Percentiles rank a stretch among this genome's conserved stretches.
phyloP scores from a whole-genome alignment of 2,113 vertebrate genomes.

The Charadrius vociferus region DNA sequence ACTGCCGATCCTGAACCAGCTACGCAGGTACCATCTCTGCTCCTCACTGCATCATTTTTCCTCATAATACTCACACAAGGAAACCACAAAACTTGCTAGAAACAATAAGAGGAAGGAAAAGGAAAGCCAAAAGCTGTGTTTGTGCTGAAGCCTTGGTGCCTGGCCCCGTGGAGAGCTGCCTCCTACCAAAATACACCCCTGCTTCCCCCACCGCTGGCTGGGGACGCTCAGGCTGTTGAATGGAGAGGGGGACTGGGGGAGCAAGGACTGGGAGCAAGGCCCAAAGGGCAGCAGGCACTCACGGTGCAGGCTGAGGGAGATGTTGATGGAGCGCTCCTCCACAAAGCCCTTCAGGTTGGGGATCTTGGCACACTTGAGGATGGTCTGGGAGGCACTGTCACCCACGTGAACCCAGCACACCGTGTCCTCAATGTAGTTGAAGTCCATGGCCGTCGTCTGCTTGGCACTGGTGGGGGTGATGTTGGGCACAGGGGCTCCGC shows the following conservation, averaged over 20 bases:
- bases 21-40: fast-evolving
- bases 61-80: neutral
- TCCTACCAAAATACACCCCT: neutral
- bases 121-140: neutral
- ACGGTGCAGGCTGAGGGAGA: constrained; percentile 95
- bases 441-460: constrained; percentile 98
- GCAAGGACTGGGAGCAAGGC: neutral
- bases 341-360: constrained; percentile 88
- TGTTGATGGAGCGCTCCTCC: constrained; percentile 89
- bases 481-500: constrained; percentile 81
- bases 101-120: neutral
- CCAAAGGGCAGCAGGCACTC: constrained; percentile 66
- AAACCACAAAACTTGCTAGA: neutral
- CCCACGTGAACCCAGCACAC: constrained; percentile 97
- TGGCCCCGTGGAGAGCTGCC: neutral
- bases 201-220: neutral
- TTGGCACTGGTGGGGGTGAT: constrained; percentile 88
- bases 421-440: constrained; percentile 88
- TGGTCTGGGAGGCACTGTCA: constrained; percentile 84
- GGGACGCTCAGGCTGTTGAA: fast-evolving
- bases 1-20: fast-evolving
- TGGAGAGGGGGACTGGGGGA: neutral
- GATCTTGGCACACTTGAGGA: constrained; percentile 93
- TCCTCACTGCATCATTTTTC: fast-evolving
- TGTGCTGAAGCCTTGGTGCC: neutral